Base-by-base conservation (phyloP, 2,888 invertebrate species). In the Ramazzottius varieornatus region DNA sequence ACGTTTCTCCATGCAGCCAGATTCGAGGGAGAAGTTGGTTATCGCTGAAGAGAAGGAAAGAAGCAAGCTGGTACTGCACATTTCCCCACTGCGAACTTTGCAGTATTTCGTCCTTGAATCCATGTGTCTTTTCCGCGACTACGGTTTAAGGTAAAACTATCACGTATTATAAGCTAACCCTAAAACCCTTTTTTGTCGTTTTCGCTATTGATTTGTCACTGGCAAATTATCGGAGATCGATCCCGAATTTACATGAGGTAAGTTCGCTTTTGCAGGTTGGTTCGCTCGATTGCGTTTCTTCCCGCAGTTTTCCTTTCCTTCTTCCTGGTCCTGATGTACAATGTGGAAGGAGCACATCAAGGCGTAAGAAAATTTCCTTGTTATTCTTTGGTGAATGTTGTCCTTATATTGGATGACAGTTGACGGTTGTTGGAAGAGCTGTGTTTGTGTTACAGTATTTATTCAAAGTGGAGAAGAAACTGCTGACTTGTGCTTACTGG, bases 401-500 rank as follows among this genome's bases (percentile, higher is more conserved):
- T 54, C 20, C 54, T 16, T 24, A 54, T 54, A 54, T 29, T 16
- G 20, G 29, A 13, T 16, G 40, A 40, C 20, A 40, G 40, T 20
- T 40, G 40, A 8, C 40, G 40, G 8, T 40, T 8, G 13, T 40
- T 40, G 20, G 20, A 13, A 13, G 40, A 8, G 13, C 20, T 40
- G 40, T 40, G 40, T 8, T 54, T 67, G 46, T 65, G 63, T 71
- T 71, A 33, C 70, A 74, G 72, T 70, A 70, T 67, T 70, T 77
- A 33, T 68, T 70, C 63, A 67, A 70, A 67, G 64, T 77, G 64
- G 74, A 76, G 67, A 73, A 73, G 68, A 72, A 76, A 68, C 70
- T 79, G 46, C 71, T 83, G 65, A 87, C 87, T 86, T 86, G 84
- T 80, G 79, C 84, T 20, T 91, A 90, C 79, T 94, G 93, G 93